These are phyloP conservation scores for Elegia similella DNA, from an alignment of 2,888 invertebrate species.

Conservation along the genomic window DNA sequence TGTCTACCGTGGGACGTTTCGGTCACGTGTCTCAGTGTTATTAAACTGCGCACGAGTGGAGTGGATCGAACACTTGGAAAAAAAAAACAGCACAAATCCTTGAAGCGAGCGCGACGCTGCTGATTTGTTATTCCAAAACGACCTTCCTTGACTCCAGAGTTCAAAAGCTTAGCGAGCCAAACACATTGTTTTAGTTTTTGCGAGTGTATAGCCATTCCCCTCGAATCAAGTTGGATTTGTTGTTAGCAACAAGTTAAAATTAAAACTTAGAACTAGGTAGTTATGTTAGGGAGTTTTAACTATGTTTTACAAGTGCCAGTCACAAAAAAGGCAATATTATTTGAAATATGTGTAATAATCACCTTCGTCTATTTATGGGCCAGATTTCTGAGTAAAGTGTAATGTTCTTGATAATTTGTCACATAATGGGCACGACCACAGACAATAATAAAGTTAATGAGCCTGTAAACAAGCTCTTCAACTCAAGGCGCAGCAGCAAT, in stretches of 20 bases:
- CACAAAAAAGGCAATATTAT: background rate
- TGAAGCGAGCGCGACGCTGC: slow-evolving; percentile 32
- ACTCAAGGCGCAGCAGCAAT: background rate
- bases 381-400: background rate
- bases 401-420: slow-evolving; percentile 10
- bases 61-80: slow-evolving; percentile 23
- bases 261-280: background rate
- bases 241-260: background rate
- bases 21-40: slow-evolving; percentile 38
- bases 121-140: slow-evolving; percentile 60
- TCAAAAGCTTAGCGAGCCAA: slow-evolving; percentile 44
- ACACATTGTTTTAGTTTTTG: slow-evolving; percentile 36
- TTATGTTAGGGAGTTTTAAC: background rate
- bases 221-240: background rate
- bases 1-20: slow-evolving; percentile 17
- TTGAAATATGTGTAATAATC: background rate
- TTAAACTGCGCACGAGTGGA: slow-evolving; percentile 39
- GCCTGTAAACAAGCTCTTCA: background rate
- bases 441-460: slow-evolving; percentile 17
- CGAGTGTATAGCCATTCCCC: slow-evolving; percentile 6
- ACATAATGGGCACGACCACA: slow-evolving; percentile 14
- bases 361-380: background rate
- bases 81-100: slow-evolving; percentile 40
- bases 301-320: background rate
- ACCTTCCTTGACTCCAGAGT: slow-evolving; percentile 61